Evolutionary conservation across 92 coral and sea anemone genomes (phyloP), one percentile per base, ranked within the genome.

Genomic region (Blastomussa wellsi): DNA sequence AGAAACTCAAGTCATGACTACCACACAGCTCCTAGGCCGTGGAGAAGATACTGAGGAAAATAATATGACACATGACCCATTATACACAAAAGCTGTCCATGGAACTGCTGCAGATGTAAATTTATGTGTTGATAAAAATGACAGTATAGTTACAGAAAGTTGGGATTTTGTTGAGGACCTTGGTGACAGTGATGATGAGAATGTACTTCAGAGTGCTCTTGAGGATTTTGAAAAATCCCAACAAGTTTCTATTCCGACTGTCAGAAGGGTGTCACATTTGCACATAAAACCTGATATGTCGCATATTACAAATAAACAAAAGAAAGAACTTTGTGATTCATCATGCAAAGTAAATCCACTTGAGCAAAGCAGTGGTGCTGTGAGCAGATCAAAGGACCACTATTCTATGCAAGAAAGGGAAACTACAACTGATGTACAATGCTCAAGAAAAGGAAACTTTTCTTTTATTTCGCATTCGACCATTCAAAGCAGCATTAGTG

Each of bases 151-250:
- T 5, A 92, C 92, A 26, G 95, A 92, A 48, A 84, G 83, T 77
- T 94, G 98, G 98, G 94, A 94, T 47, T 89, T 94, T 76, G 86
- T 84, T 10, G 92, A 92, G 36, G 94, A 76, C 12, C 62, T 79
- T 48, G 87, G 85, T 16, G 85, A 82, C 9, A 81, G 53, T 69
- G 92, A 86, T 37, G 97, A 91, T 60, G 94, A 93, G 37, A 47
- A 73, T 35, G 36, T 91, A 5, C 90, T 94, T 57, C 84, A 88
- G 51, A 87, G 76, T 78, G 94, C 95, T 37, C 84, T 94, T 64
- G 95, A 94, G 31, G 94, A 92, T 29, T 72, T 81, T 72, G 90
- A 87, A 47, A 87, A 74, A 32, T 78, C 81, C 47, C 90, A 87
- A 20, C 83, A 75, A 24, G 77, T 82, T 32, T 31, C 32, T 29